phyloP scores from a whole-genome alignment of 37 sponge, comb jelly and placozoan species.

The Aplysina aerophoba region DNA sequence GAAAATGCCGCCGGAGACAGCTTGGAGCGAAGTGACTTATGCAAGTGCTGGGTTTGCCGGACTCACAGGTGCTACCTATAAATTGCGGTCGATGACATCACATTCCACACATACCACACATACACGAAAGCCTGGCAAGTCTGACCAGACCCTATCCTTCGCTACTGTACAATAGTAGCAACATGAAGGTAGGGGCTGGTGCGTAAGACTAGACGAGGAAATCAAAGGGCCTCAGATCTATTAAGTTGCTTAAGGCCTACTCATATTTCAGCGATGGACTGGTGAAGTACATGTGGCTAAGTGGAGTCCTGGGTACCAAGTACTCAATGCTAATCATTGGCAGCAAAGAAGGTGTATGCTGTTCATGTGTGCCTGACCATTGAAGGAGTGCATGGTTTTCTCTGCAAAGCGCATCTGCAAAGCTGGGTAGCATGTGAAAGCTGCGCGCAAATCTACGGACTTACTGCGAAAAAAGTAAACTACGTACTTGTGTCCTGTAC shows the following conservation, averaged over 20 bases:
- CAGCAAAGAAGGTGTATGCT: slow-evolving; percentile 1
- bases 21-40: too few species aligned
- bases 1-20: too few species aligned
- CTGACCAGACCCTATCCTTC: too few species aligned
- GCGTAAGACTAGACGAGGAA: too few species aligned
- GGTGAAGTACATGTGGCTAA: too few species aligned
- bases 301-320: background rate
- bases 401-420: slow-evolving; percentile 28
- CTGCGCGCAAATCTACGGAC: background rate
- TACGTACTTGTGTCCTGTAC: background rate
- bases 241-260: slow-evolving; percentile 12
- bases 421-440: background rate
- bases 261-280: background rate
- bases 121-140: too few species aligned
- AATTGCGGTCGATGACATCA: too few species aligned
- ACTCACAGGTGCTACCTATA: too few species aligned
- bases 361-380: background rate
- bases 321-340: background rate
- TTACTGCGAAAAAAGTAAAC: background rate
- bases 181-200: too few species aligned
- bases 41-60: too few species aligned
- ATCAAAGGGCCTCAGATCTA: background rate
- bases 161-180: too few species aligned
- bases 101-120: too few species aligned
- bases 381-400: background rate